Base-by-base conservation (phyloP, 2,888 invertebrate species). In the Eupithecia insigniata region DNA sequence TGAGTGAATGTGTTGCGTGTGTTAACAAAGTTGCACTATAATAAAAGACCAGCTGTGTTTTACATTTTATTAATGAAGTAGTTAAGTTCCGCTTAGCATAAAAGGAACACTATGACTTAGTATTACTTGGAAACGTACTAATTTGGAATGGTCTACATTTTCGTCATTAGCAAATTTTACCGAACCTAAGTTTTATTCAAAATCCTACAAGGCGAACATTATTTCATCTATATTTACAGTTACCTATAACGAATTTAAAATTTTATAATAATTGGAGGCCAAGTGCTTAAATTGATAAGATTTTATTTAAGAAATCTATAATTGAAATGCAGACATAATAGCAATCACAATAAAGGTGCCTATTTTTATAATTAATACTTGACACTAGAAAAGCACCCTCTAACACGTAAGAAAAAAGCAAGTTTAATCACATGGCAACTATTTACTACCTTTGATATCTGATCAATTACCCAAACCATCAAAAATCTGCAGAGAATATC, bases 111-210 rank as follows among this genome's bases (percentile, higher is more conserved):
- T 66, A 72, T 77, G 75, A 77, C 72, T 76, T 70, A 73, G 71
- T 71, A 66, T 30, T 64, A 65, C 16, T 58, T 70, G 68, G 46
- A 55, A 69, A 73, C 69, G 26, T 70, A 62, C 69, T 74, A 72
- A 76, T 75, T 71, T 79, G 79, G 78, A 79, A 79, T 78, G 78
- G 72, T 71, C 69, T 51, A 51, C 10, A n/a, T 58, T 61, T 43
- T 65, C 43, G 64, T 69, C 46, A 66, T 62, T 58, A 71, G 43
- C 34, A 62, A 70, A 55, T 55, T 28, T 62, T 22, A 32, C 62
- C n/a, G 6, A 60, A 7, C n/a, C 34, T 34, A 64, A 22, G 36
- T 61, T 18, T 32, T 62, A 32, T 34, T 32, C n/a, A 22, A 32
- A n/a, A 62, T 62, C 7, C 30, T 62, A 34, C 32, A 32, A 34